These are phyloP conservation scores for Tetramorium alpestre DNA, from an alignment of 1,140 invertebrate species.

Conservation along the genomic window DNA sequence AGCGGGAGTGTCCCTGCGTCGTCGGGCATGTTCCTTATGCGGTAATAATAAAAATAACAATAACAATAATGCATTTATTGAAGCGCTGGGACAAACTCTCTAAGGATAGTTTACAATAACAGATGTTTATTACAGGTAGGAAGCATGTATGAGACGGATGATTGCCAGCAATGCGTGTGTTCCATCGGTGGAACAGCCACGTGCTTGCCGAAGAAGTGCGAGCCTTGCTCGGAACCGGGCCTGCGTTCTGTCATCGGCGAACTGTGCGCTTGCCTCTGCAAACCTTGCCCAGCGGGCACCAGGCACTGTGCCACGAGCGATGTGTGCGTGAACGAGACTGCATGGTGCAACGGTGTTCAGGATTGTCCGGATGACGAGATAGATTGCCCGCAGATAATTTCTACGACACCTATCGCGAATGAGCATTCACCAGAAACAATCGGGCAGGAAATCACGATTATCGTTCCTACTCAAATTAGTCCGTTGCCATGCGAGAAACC, in stretches of 20 bases:
- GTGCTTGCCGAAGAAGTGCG: constrained; percentile 90
- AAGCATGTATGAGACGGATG: constrained; percentile 88
- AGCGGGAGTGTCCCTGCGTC: constrained; percentile 91
- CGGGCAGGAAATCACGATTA: not conserved
- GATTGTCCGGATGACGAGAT: constrained; percentile 95
- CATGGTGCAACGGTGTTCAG: constrained; percentile 93
- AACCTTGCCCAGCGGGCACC: constrained; percentile 89
- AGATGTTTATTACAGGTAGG: constrained; percentile 83
- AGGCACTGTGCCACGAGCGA: constrained; percentile 91
- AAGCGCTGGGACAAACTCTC: not conserved
- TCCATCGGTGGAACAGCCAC: constrained; percentile 89
- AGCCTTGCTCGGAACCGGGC: constrained; percentile 87
- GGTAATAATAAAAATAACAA: constrained; percentile 65
- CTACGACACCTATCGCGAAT: not conserved
- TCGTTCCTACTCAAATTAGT: constrained; percentile 10
- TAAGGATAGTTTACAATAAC: not conserved
- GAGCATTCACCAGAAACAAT: not conserved
- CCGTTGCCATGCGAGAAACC: constrained; percentile 81
- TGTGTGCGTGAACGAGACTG: constrained; percentile 89
- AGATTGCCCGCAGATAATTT: constrained; percentile 85
- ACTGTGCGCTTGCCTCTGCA: constrained; percentile 91
- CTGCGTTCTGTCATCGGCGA: constrained; percentile 85
- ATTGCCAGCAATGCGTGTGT: constrained; percentile 93
- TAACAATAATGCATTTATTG: not conserved
- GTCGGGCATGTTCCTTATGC: constrained; percentile 89